Base-by-base conservation (phyloP, 1,140 invertebrate genomes). In the Cydia fagiglandana region DNA sequence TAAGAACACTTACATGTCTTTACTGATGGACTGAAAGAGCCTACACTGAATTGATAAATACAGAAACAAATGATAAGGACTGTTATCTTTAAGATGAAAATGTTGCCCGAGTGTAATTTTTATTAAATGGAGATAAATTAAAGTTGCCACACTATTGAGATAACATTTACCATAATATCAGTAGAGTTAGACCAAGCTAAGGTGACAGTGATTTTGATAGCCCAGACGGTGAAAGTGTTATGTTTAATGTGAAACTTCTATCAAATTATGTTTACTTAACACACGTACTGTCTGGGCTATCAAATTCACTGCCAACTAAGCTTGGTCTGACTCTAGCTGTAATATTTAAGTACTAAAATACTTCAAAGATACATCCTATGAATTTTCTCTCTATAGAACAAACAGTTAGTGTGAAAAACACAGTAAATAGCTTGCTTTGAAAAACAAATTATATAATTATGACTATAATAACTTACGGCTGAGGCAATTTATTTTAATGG, bases 401-500 rank as follows among this genome's bases (percentile, higher is more conserved):
- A 61, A 61, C 2, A 20, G 15, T 61, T 20, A 61, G 0, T 61
- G 10, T 10, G 17, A 13, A 20, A 61, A 61, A 61, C 56, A 20
- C 50, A 10, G 10, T n/a, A 17, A 61, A 61, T 61, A 61, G 17
- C 17, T 20, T 24, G 15, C 2, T 61, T 24, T 24, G 0, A 12
- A 5, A 2, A 61, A 24, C 9, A 24, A 61, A 61, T 61, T 61
- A 24, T 24, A 61, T 24, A 24, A 61, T 41, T 7, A 17, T 41
- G 15, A 38, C 15, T 13, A 68, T 45, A 38, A 38, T 70, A 68
- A n/a, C 13, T 4, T 64, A 34, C 15, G 15, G 2, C 30, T 17
- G 66, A n/a, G n/a, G 13, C 10, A 13, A 70, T 70, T 70, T 20
- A 70, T 41, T 70, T 34, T 70, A 70, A 70, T 70, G 24, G 66